Percentiles rank a stretch among this genome's conserved stretches.
Evolutionary conservation across 1,140 invertebrate species (phyloP).

Genomic region (Pseudachorutes palmiensis): DNA sequence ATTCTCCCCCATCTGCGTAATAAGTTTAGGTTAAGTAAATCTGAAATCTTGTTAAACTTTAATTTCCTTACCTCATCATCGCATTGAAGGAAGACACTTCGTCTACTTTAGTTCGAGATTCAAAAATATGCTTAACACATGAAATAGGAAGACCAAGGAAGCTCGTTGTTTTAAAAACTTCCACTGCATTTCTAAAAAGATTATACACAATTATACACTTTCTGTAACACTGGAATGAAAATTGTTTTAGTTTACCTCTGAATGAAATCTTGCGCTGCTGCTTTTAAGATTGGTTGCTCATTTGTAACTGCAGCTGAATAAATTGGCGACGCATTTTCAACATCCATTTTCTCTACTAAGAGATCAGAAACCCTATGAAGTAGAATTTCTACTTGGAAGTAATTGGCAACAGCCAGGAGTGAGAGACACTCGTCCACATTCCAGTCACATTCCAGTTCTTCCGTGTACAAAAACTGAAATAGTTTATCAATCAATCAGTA

Average conservation of each 20-base stretch:
- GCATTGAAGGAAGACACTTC: background rate
- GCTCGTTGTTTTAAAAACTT: background rate
- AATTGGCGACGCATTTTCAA: background rate
- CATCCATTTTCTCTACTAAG: background rate
- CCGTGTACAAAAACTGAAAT: background rate
- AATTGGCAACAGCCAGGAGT: background rate
- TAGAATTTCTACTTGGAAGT: background rate
- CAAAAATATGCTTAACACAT: background rate
- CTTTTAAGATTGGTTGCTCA: background rate
- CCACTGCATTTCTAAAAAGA: background rate
- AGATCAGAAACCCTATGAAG: background rate
- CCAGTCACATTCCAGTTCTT: background rate
- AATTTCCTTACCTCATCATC: background rate
- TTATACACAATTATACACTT: background rate
- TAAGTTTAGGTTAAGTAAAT: too few relatives aligned
- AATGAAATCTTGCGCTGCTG: background rate
- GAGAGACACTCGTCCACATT: background rate
- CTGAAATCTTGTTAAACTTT: too few relatives aligned
- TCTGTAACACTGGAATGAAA: background rate
- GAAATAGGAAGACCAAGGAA: background rate
- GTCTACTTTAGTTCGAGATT: background rate
- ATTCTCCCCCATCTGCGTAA: background rate
- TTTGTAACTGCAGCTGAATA: background rate
- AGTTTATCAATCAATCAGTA: background rate
- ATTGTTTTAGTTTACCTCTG: background rate